Evolutionary conservation across 2,797 vertebrate genomes (phyloP).

Genomic region (Moxostoma hubbsi): DNA sequence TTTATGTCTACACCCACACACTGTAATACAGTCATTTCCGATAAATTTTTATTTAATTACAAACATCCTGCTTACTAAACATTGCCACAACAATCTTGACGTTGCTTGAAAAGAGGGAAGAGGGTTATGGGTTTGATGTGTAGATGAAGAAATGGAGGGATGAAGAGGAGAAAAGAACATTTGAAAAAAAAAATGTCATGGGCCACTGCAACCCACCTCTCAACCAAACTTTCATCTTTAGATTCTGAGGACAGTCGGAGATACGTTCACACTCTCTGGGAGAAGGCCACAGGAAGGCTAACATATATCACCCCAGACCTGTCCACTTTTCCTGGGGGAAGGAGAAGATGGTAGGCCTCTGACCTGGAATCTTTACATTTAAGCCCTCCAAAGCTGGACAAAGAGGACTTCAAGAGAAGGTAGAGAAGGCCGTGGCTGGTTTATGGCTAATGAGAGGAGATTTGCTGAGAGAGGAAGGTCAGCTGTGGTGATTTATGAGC

Average conservation of each 20-base stretch:
- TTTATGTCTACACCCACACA: constrained; percentile 23
- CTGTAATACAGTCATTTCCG: constrained; percentile 22
- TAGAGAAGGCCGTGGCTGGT: neutral
- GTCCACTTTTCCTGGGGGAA: constrained; percentile 15
- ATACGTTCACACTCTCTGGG: constrained; percentile 22
- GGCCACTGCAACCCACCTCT: constrained; percentile 2
- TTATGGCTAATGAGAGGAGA: constrained; percentile 31
- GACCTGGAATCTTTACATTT: constrained; percentile 1
- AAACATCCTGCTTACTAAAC: constrained; percentile 31
- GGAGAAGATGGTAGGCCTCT: constrained; percentile 14
- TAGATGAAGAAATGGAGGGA: constrained; percentile 12
- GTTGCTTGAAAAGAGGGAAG: constrained; percentile 1
- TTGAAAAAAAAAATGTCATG: neutral
- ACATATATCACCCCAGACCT: constrained; percentile 31
- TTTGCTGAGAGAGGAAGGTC: constrained; percentile 33
- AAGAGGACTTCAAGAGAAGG: constrained; percentile 32
- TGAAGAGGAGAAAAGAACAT: neutral
- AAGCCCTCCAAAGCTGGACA: neutral
- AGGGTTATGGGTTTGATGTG: neutral
- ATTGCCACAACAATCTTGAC: constrained; percentile 13
- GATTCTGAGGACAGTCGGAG: constrained; percentile 12
- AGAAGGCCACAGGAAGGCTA: neutral
- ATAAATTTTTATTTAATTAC: constrained; percentile 38
- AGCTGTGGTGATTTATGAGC: constrained; percentile 20
- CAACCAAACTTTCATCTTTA: constrained; percentile 26